phyloP scores from a whole-genome alignment of 2,113 vertebrate genomes.

The Macheiramphus alcinus region DNA sequence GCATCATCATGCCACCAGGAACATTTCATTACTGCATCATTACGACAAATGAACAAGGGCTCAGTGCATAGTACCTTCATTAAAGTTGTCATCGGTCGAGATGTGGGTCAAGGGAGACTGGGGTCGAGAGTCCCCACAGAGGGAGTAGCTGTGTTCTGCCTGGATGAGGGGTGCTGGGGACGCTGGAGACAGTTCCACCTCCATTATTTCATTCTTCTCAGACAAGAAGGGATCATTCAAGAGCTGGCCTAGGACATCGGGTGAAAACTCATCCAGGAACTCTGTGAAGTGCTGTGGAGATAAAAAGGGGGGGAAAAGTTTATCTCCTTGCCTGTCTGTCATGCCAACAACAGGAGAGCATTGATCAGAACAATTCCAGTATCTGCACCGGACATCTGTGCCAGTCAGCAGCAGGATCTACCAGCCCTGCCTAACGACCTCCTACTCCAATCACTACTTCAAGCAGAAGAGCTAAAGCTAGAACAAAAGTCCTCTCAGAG shows the following conservation, averaged over 20 bases:
- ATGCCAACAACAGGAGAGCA: neutral
- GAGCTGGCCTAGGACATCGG: constrained; percentile 94
- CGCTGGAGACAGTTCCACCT: constrained; percentile 80
- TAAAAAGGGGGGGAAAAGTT: neutral
- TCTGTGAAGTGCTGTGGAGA: constrained; percentile 90
- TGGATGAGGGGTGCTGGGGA: constrained; percentile 94
- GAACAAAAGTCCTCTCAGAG: constrained; percentile 9
- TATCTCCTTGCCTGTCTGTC: neutral
- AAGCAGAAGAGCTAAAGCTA: neutral
- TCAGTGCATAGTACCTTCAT: constrained; percentile 76
- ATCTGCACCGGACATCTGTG: neutral
- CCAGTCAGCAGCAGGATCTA: constrained; percentile 25
- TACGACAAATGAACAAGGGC: neutral
- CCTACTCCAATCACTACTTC: neutral
- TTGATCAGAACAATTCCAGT: neutral
- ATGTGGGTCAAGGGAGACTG: constrained; percentile 92
- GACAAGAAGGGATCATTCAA: constrained; percentile 97
- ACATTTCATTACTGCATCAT: neutral
- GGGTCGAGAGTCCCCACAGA: constrained; percentile 90
- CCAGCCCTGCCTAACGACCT: neutral
- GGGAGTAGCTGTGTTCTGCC: constrained; percentile 96
- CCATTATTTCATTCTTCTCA: constrained; percentile 82
- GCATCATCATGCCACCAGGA: neutral
- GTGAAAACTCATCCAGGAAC: constrained; percentile 93
- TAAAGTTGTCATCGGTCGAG: constrained; percentile 81